A percentile compares a stretch with the other conserved stretches of the same genome.
Evolutionary conservation across 2,888 invertebrate genomes (phyloP).

Genomic region (Halictus quadricinctus): DNA sequence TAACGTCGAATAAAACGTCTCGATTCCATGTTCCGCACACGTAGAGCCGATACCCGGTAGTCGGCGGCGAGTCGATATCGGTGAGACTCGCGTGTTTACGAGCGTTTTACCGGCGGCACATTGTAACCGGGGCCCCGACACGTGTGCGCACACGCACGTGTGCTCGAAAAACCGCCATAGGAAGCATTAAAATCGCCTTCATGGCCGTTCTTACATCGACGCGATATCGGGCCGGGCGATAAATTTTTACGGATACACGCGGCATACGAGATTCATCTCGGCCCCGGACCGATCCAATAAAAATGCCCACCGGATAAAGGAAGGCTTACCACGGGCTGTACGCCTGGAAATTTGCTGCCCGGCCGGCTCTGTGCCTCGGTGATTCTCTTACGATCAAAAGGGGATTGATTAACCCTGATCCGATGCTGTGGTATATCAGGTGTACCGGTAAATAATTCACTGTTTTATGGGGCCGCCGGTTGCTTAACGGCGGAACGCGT

Average conservation of each 20-base stretch:
- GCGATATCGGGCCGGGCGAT: constrained; percentile 39
- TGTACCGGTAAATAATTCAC: not conserved
- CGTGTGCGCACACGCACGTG: not conserved
- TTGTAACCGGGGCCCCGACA: not conserved
- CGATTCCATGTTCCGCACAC: constrained; percentile 63
- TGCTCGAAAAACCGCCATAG: constrained; percentile 14
- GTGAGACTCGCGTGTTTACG: constrained; percentile 47
- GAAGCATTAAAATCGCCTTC: constrained; percentile 49
- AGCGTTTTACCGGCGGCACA: constrained; percentile 31
- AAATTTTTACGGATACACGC: constrained; percentile 36
- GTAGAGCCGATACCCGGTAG: constrained; percentile 52
- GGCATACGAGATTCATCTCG: constrained; percentile 34
- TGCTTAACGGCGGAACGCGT: no score
- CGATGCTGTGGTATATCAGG: not conserved
- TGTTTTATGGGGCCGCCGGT: not conserved
- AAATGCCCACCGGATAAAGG: constrained; percentile 21
- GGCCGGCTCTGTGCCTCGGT: not conserved
- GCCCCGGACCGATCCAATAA: constrained; percentile 17
- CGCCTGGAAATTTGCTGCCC: constrained; percentile 15
- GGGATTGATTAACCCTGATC: constrained; percentile 1
- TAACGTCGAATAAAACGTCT: constrained; percentile 73
- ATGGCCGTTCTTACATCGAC: constrained; percentile 38
- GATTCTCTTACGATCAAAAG: not conserved
- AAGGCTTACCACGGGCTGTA: constrained; percentile 1
- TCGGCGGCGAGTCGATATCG: constrained; percentile 56